Conservation (phyloP, 1,140 invertebrate species). For the Drosophila melanica region DNA sequence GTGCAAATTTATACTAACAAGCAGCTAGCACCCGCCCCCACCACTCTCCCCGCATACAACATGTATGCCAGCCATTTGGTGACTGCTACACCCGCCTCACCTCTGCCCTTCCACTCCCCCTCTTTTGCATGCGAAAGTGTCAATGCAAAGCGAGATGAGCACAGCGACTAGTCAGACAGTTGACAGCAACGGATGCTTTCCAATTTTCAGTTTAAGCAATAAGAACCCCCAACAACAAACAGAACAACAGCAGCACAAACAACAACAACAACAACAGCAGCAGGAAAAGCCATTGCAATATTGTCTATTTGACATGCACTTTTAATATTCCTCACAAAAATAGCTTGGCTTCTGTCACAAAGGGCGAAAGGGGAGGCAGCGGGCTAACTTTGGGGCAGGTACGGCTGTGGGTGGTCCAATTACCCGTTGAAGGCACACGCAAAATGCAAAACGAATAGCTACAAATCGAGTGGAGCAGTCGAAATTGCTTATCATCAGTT, state of each 20-base stretch:
- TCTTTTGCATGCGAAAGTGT: conserved; percentile 4
- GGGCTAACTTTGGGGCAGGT: not conserved
- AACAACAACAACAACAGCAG: conserved; percentile 1
- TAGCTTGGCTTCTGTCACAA: conserved; percentile 21
- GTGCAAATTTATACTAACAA: conserved; percentile 61
- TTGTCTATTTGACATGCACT: conserved; percentile 73
- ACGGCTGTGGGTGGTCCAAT: not conserved
- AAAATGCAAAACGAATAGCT: conserved; percentile 9
- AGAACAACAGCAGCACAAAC: conserved; percentile 5
- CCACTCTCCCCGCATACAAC: not conserved
- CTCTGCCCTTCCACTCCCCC: not conserved
- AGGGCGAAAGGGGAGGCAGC: no score
- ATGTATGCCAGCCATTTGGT: conserved; percentile 14
- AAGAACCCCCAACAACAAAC: conserved; percentile 24
- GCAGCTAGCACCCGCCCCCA: conserved; percentile 6
- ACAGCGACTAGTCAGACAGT: conserved; percentile 24
- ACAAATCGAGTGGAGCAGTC: conserved; percentile 1
- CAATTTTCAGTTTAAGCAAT: conserved; percentile 66
- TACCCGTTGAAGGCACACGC: not conserved
- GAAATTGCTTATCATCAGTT: conserved; percentile 35
- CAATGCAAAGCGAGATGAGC: conserved; percentile 47
- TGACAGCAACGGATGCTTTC: conserved; percentile 43
- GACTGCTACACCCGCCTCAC: not conserved
- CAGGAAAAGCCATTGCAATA: conserved; percentile 36
- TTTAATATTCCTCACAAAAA: conserved; percentile 65